These are phyloP conservation scores for Drosophila lowei DNA, from an alignment of 1,140 invertebrate genomes.

Conservation along the genomic window DNA sequence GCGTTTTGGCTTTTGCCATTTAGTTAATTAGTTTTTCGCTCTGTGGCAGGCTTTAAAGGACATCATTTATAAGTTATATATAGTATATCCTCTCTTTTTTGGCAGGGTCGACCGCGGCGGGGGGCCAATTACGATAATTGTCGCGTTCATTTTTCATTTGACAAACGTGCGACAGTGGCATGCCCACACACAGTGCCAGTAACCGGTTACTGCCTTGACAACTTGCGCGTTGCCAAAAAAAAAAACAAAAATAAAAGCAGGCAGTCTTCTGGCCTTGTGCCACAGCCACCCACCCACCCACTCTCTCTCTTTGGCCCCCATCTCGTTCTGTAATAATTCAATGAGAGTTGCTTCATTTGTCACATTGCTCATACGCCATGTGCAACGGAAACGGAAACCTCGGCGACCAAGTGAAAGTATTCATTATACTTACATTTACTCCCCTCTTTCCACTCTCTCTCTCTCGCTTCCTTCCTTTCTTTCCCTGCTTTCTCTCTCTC, in stretches of 20 bases:
- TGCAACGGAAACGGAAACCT: conserved; percentile 60
- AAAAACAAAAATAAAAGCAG: background rate
- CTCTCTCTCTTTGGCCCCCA: background rate
- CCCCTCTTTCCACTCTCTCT: background rate
- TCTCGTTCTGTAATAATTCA: conserved; percentile 64
- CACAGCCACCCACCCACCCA: background rate
- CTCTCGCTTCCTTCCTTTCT: conserved; percentile 11
- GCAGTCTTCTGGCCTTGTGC: background rate
- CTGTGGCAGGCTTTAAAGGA: conserved; percentile 39
- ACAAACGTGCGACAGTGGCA: conserved; percentile 55
- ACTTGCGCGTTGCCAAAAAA: conserved; percentile 48
- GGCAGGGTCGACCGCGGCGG: conserved; percentile 33
- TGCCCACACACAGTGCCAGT: conserved; percentile 13
- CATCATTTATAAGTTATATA: conserved; percentile 44
- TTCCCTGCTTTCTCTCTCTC: conserved; percentile 12
- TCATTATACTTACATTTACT: conserved; percentile 71
- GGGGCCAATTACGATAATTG: conserved; percentile 75
- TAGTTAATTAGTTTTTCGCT: conserved; percentile 65
- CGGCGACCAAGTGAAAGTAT: conserved; percentile 66
- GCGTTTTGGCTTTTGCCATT: conserved; percentile 46
- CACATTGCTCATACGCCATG: conserved; percentile 61
- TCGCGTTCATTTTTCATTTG: conserved; percentile 78
- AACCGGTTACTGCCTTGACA: conserved; percentile 57
- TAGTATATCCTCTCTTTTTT: conserved; percentile 15
- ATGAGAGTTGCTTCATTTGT: conserved; percentile 71